A percentile compares a stretch with the other conserved stretches of the same genome.
These are phyloP conservation scores for Notamacropus eugenii DNA, from an alignment of 2,797 vertebrate genomes.

Conservation along the genomic window DNA sequence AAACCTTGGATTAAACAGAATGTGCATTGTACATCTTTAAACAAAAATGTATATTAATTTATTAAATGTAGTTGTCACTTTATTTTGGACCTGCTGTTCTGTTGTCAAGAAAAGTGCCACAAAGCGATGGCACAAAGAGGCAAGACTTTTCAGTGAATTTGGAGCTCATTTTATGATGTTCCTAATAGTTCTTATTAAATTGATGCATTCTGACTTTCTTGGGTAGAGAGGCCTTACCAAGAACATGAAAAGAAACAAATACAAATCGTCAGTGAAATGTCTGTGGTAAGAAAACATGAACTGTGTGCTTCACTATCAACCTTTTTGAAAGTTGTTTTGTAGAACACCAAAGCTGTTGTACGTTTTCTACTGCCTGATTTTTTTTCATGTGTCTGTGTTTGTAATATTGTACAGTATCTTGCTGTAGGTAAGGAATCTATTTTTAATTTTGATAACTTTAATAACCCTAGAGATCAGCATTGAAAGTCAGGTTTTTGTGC, in stretches of 20 bases:
- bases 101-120: constrained; percentile 85
- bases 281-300: constrained; percentile 78
- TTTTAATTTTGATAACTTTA: constrained; percentile 84
- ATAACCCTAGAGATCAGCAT: constrained; percentile 81
- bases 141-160: constrained; percentile 77
- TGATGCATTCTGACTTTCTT: constrained; percentile 73
- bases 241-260: constrained; percentile 65
- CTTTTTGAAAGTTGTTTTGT: constrained; percentile 84
- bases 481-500: constrained; percentile 77
- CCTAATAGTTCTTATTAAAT: constrained; percentile 72
- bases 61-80: constrained; percentile 99
- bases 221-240: constrained; percentile 71
- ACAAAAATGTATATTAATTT: constrained; percentile 98
- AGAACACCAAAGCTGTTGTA: constrained; percentile 89
- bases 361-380: constrained; percentile 87
- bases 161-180: constrained; percentile 74
- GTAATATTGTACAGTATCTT: constrained; percentile 87
- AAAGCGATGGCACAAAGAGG: constrained; percentile 82
- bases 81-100: constrained; percentile 90
- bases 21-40: constrained; percentile 98
- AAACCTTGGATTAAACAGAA: constrained; percentile 91
- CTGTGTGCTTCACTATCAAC: constrained; percentile 80
- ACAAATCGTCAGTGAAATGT: constrained; percentile 72
- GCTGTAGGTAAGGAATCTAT: constrained; percentile 83
- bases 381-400: constrained; percentile 85